phyloP scores from a whole-genome alignment of 2,797 vertebrate genomes.

The Arnoldichthys spilopterus region DNA sequence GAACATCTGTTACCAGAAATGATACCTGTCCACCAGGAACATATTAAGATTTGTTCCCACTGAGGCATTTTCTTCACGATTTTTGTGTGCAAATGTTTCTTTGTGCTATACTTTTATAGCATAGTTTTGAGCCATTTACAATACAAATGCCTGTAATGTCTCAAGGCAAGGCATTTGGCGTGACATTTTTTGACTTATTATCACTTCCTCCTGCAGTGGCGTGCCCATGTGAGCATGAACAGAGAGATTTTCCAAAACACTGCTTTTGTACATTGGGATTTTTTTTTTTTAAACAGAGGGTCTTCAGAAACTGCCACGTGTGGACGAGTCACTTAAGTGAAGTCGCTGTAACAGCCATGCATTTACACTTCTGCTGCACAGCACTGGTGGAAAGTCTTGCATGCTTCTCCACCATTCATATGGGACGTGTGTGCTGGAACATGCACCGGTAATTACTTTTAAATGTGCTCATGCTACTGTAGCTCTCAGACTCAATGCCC shows the following conservation, averaged over 20 bases:
- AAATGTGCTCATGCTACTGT: conserved; percentile 58
- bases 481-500: conserved; percentile 48
- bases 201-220: no score
- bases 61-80: no score
- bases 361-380: conserved; percentile 73
- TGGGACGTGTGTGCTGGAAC: conserved; percentile 52
- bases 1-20: no score
- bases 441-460: conserved; percentile 57
- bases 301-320: conserved; percentile 12
- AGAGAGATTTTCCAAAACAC: background rate
- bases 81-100: no score
- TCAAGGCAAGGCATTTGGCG: no score
- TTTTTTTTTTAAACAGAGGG: background rate
- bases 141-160: no score
- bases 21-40: no score
- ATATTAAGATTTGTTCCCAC: no score
- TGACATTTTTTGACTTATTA: no score
- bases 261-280: background rate
- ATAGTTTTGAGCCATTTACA: no score
- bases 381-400: conserved; percentile 67
- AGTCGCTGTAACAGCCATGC: conserved; percentile 66
- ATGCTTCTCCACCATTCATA: conserved; percentile 63
- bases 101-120: no score
- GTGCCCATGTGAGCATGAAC: background rate
- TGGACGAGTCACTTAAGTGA: background rate